A percentile compares a stretch with the other conserved stretches of the same genome.
Evolutionary conservation across 2,888 invertebrate species (phyloP).

Genomic region (Strigamia maritima): DNA sequence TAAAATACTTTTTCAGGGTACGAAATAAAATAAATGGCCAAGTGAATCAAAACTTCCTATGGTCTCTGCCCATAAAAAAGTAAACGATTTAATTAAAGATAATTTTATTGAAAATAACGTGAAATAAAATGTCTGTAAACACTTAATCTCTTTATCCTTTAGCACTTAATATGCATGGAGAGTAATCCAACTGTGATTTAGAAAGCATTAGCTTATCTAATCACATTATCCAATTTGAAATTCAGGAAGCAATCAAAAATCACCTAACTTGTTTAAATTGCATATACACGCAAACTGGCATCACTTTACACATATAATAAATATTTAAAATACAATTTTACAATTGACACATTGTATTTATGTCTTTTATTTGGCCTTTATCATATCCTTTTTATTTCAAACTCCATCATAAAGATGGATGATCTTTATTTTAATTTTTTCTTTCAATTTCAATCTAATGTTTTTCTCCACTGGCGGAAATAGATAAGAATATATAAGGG

Average conservation of each 20-base stretch:
- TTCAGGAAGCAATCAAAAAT: background rate
- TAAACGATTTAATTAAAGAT: background rate
- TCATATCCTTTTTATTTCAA: background rate
- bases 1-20: background rate
- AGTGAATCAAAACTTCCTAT: background rate
- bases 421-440: constrained; percentile 30
- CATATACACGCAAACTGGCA: background rate
- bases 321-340: background rate
- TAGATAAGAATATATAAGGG: background rate
- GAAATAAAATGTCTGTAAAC: constrained; percentile 6
- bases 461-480: constrained; percentile 17
- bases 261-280: background rate
- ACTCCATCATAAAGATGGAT: constrained; percentile 27
- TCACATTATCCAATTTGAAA: background rate
- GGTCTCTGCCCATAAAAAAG: background rate
- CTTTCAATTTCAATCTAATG: constrained; percentile 32
- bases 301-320: background rate
- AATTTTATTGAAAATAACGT: background rate
- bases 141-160: background rate
- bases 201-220: constrained; percentile 25
- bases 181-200: constrained; percentile 28
- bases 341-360: background rate
- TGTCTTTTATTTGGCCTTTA: background rate
- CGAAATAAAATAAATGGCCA: background rate
- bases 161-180: constrained; percentile 5